A percentile compares a stretch with the other conserved stretches of the same genome.
phyloP scores from a whole-genome alignment of 1,140 invertebrate genomes.

The Mylabris phalerata region DNA sequence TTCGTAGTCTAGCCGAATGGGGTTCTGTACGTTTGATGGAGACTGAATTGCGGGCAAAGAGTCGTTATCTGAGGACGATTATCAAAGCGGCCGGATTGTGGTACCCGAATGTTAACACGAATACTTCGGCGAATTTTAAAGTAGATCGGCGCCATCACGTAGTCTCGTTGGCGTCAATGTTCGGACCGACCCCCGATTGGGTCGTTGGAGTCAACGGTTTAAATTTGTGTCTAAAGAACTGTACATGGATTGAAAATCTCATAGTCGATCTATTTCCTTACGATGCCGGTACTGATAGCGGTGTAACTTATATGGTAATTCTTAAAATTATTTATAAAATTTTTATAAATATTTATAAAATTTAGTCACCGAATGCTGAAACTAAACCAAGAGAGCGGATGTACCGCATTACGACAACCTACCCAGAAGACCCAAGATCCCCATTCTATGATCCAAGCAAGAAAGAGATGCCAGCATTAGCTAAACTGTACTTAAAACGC shows the following conservation, averaged over 20 bases:
- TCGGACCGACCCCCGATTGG: slow-evolving; percentile 93
- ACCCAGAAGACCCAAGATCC: slow-evolving; percentile 78
- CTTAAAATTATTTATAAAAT: not conserved
- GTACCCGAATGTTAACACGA: slow-evolving; percentile 87
- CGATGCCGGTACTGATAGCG: slow-evolving; percentile 92
- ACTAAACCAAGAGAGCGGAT: slow-evolving; percentile 84
- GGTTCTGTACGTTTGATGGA: slow-evolving; percentile 89
- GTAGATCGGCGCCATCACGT: slow-evolving; percentile 85
- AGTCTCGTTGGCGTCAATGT: slow-evolving; percentile 90
- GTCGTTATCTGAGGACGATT: slow-evolving; percentile 78
- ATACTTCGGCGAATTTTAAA: slow-evolving; percentile 76
- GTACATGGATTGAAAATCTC: slow-evolving; percentile 75
- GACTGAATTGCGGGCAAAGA: slow-evolving; percentile 77
- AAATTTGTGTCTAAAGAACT: slow-evolving; percentile 82
- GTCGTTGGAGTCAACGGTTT: slow-evolving; percentile 83
- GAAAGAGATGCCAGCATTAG: slow-evolving; percentile 73
- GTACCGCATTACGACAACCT: slow-evolving; percentile 77
- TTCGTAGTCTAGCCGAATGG: slow-evolving; percentile 85
- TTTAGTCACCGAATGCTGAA: slow-evolving; percentile 75
- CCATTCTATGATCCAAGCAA: slow-evolving; percentile 84
- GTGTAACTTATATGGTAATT: slow-evolving; percentile 81
- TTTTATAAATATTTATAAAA: slow-evolving; percentile 5
- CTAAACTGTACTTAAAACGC: slow-evolving; percentile 61
- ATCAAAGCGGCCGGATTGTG: slow-evolving; percentile 92
- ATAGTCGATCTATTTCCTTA: slow-evolving; percentile 85